Evolutionary conservation across 2,797 vertebrate species (phyloP).

Genomic region (Coreius guichenoti): DNA sequence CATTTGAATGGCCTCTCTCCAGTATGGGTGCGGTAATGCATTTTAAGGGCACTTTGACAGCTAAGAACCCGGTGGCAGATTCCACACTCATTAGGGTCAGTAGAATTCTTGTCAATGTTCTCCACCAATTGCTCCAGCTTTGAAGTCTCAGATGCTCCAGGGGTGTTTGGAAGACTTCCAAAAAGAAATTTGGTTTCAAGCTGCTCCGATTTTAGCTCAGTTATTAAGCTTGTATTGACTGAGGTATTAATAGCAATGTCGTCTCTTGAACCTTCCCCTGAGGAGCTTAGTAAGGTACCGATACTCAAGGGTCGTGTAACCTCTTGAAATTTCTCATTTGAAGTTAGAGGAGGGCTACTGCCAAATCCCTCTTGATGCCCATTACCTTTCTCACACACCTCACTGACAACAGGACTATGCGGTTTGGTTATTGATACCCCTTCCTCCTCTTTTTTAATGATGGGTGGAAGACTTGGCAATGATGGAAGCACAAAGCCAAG

Average conservation of each 20-base stretch:
- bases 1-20: constrained; percentile 98
- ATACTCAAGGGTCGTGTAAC: constrained; percentile 72
- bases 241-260: constrained; percentile 74
- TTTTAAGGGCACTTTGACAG: constrained; percentile 97
- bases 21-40: constrained; percentile 98
- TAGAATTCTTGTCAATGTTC: constrained; percentile 96
- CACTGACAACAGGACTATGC: constrained; percentile 85
- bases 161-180: constrained; percentile 88
- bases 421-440: constrained; percentile 90
- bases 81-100: constrained; percentile 94
- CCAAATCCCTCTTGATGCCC: constrained; percentile 84
- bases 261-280: constrained; percentile 75
- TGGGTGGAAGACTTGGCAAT: constrained; percentile 89
- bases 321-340: constrained; percentile 86
- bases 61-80: constrained; percentile 97
- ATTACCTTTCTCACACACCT: constrained; percentile 79
- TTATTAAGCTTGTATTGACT: constrained; percentile 89
- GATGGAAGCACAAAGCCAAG: constrained; percentile 92
- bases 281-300: constrained; percentile 71
- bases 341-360: constrained; percentile 79
- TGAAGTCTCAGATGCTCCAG: constrained; percentile 93
- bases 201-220: constrained; percentile 93
- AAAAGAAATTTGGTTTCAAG: constrained; percentile 96
- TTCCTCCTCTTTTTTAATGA: constrained; percentile 96
- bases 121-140: constrained; percentile 97